Base-by-base conservation (phyloP, 1,140 invertebrate species). In the Drosophila malerkotliana region DNA sequence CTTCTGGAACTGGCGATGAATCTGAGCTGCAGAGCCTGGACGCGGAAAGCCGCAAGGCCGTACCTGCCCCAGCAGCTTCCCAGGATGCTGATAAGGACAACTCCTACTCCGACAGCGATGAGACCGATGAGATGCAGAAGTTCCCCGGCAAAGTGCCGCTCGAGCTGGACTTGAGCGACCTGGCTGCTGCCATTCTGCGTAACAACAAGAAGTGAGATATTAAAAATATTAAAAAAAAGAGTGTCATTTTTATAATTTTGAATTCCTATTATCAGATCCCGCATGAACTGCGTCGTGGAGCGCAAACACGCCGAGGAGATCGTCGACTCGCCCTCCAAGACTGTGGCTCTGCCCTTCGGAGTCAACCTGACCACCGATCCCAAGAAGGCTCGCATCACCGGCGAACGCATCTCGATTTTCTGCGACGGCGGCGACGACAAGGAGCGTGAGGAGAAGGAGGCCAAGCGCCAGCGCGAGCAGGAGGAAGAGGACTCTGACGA, bases 281-380 rank as follows among this genome's bases (percentile, higher is more conserved):
- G 95, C 91, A 97, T 98, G 94, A 97, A 97, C 90, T 98, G 97
- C 85, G 94, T 97, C 1, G 96, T 97, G 24, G 97, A 98, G 89
- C 95, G 96, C 79, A 95, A 96, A 74, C 94, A 94, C 74, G 95
- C 96, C 39, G 96, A 97, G 93, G 94, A 97, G 92, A 92, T 96
- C 62, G 94, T 96, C 91, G 96, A 97, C 90, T 93, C 96, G 92
- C 94, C 96, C 92, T 93, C 95, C 0, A 95, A 94, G 88, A 94
- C 93, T 10, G 91, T 95, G 14, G 87, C 92, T 8, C 91, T 95
- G 57, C 95, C 95, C 5, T 95, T 95, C 78, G 95, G 95, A 66
- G 92, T 95, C 12, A 95, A 95, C 78, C 92, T 96, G 66, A 95
- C 93, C 72, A 96, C 95, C 26, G 95, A 96, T 92, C 95, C 95